Evolutionary conservation across 2,888 invertebrate species (phyloP), one percentile per base, ranked within the genome.

Genomic region (Stratiomys singularior): DNA sequence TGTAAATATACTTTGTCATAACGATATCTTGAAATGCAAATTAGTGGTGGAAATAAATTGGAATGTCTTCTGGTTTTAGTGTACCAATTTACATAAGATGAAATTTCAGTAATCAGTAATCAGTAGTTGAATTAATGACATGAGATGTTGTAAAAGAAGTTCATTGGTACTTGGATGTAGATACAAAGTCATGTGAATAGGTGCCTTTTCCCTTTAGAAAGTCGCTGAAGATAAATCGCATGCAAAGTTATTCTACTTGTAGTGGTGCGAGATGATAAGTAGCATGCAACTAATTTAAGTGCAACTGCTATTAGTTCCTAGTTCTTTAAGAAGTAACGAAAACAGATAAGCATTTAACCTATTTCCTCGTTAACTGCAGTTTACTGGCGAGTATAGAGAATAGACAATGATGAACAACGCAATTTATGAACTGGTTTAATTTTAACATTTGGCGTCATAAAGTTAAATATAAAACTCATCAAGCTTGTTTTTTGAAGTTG

Each of bases 51-150:
- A 47, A 46, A 69, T 69, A 69, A 46, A 69, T 69, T 47, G 69
- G 46, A 23, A 69, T 69, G 69, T 47, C 69, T 69, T 69, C 47
- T 46, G 3, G 47, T 47, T 69, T 47, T 27, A 69, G 47, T 47
- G 47, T 69, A 47, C 69, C 69, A 69, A 69, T 69, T 69, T 47
- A 69, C 69, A 47, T 47, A 21, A 47, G 69, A 27, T 47, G 69
- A 69, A 69, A 47, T 69, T 46, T 47, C 25, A 28, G 64, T 13
- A 64, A 64, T 28, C 30, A 64, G 58, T 13, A 64, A 64, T 28
- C 30, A 64, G 58, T 25, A 60, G 25, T 60, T 60, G 58, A 18
- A 60, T 60, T 60, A 60, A 60, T 60, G 58, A 25, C 58, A n/a
- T 25, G 23, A 21, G 58, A 21, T 4, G 23, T 13, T 60, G 58